These are phyloP conservation scores for Glyptemys insculpta DNA, from an alignment of 2,797 vertebrate species.

Conservation along the genomic window DNA sequence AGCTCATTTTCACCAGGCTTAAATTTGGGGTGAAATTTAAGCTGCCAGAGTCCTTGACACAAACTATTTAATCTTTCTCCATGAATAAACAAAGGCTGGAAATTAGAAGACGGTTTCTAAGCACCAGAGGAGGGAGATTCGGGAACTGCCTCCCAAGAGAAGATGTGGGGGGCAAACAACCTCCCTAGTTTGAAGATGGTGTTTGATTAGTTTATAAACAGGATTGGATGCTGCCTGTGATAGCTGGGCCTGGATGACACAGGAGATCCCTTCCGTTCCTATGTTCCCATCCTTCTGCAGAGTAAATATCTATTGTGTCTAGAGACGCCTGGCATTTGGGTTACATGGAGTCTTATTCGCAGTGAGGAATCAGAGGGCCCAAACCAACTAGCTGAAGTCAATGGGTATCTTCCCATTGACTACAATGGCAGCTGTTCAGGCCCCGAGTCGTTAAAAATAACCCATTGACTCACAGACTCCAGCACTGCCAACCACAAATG, in stretches of 20 bases:
- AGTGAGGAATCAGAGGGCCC: not conserved
- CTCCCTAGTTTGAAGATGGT: not conserved
- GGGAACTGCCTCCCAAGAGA: not conserved
- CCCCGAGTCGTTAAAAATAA: too few relatives aligned
- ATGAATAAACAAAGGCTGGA: too few relatives aligned
- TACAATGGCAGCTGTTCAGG: not conserved
- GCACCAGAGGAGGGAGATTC: too few relatives aligned
- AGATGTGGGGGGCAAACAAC: not conserved
- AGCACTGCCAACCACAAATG: too few relatives aligned
- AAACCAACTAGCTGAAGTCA: not conserved
- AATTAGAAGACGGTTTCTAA: too few relatives aligned
- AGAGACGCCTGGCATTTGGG: not conserved
- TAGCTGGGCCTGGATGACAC: not conserved
- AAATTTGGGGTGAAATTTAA: too few relatives aligned
- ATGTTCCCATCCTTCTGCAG: not conserved
- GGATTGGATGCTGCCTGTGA: not conserved
- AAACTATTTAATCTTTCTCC: too few relatives aligned
- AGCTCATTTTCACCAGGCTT: too few relatives aligned
- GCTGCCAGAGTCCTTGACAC: too few relatives aligned
- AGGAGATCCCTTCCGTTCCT: not conserved
- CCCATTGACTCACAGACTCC: too few relatives aligned
- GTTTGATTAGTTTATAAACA: too few relatives aligned
- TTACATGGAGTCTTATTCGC: too few relatives aligned
- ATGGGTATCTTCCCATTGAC: not conserved
- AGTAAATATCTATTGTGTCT: not conserved